Percentiles rank a stretch among this genome's conserved stretches.
Evolutionary conservation across 2,113 vertebrate genomes (phyloP).

Genomic region (Aphyosemion australe): DNA sequence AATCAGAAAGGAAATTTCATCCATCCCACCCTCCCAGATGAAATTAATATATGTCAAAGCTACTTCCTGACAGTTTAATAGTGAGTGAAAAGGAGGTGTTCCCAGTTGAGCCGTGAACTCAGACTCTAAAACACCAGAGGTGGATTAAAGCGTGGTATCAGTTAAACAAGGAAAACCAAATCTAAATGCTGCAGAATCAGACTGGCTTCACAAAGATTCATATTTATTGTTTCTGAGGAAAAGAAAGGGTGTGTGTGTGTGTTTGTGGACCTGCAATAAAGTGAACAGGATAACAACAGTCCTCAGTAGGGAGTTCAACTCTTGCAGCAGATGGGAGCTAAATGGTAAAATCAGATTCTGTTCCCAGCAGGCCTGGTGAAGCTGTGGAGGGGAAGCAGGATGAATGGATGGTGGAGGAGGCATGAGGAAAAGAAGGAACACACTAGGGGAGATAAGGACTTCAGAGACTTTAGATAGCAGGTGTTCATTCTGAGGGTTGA

Average conservation of each 20-base stretch:
- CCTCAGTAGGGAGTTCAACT: slow-evolving; percentile 81
- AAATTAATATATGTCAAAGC: slow-evolving; percentile 86
- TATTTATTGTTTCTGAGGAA: slow-evolving; percentile 22
- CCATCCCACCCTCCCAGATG: slow-evolving; percentile 81
- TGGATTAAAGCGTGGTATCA: neutral
- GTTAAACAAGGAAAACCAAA: neutral
- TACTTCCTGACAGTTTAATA: slow-evolving; percentile 82
- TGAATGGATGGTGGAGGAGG: slow-evolving; percentile 66
- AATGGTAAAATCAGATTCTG: slow-evolving; percentile 87
- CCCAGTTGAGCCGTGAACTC: slow-evolving; percentile 23
- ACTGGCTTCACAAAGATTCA: slow-evolving; percentile 11
- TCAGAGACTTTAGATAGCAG: slow-evolving; percentile 52
- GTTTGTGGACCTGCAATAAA: slow-evolving; percentile 24
- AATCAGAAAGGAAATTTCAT: slow-evolving; percentile 84
- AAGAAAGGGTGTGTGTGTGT: neutral
- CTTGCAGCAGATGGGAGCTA: slow-evolving; percentile 90
- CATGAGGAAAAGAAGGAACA: slow-evolving; percentile 57
- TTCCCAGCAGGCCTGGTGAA: slow-evolving; percentile 84
- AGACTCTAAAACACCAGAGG: neutral
- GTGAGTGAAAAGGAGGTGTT: slow-evolving; percentile 64
- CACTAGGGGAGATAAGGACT: slow-evolving; percentile 46
- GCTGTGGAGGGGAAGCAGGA: slow-evolving; percentile 69
- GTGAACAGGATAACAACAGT: slow-evolving; percentile 48
- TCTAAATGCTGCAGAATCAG: slow-evolving; percentile 11
- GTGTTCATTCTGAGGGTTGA: slow-evolving; percentile 44